These are phyloP conservation scores for Lepidothrix coronata DNA, from an alignment of 2,113 vertebrate species.

Conservation along the genomic window DNA sequence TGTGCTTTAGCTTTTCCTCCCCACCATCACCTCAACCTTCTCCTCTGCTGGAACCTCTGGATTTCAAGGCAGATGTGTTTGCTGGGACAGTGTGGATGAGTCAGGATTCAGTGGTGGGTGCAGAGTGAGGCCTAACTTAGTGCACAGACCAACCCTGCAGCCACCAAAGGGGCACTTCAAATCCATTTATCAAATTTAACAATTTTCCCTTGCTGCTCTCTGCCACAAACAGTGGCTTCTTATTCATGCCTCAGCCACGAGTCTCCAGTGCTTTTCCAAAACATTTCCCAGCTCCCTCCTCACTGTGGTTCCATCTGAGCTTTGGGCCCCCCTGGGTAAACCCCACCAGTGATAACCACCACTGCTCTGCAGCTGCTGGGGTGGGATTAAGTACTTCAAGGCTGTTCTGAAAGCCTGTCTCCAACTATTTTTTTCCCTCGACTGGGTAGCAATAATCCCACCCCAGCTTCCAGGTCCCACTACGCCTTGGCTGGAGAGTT, in stretches of 20 bases:
- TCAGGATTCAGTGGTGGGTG: neutral
- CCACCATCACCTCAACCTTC: neutral
- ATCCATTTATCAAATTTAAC: neutral
- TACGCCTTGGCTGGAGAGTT: neutral
- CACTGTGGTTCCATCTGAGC: neutral
- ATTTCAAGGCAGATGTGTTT: neutral
- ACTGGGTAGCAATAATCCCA: conserved; percentile 16
- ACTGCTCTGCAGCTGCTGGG: neutral
- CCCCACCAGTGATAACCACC: neutral
- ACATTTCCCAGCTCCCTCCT: neutral
- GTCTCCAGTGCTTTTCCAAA: neutral
- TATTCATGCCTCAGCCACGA: neutral
- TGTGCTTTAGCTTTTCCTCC: neutral
- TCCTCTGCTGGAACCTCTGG: neutral
- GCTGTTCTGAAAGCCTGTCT: neutral
- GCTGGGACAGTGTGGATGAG: neutral
- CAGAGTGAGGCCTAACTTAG: neutral
- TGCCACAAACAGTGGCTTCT: neutral
- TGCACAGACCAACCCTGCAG: rapidly evolving
- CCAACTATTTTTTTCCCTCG: neutral
- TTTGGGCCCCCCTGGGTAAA: neutral
- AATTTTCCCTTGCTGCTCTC: neutral
- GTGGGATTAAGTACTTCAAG: conserved; percentile 43
- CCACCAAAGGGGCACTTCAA: neutral
- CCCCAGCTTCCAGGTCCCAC: conserved; percentile 20